Base-by-base conservation (phyloP, 2,113 vertebrate genomes). In the Nannobrachium achirus region DNA sequence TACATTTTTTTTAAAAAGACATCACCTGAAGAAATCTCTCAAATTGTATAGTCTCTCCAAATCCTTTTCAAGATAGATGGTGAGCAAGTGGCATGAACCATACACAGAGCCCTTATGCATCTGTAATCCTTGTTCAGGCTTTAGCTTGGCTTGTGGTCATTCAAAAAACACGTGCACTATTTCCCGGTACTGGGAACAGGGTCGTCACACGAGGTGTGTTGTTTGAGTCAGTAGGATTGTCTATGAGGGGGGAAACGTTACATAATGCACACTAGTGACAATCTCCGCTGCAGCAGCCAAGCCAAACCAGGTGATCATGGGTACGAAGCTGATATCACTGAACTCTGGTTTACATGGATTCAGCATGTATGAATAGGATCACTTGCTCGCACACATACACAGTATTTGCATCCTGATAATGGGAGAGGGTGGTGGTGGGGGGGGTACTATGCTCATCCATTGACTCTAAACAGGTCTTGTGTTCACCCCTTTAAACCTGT, bases 201-300 rank as follows among this genome's bases (percentile, higher is more conserved):
- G 41, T 44, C 50, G 58, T 76, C 48, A 58, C 11, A 58, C 11
- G 25, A 51, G 50, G 25, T 49, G 62, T 11, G 50, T 50, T 63
- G 60, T 57, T 20, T 13, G 18, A 64, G 45, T 56, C 44, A 20
- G 18, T 40, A 50, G 70, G 89, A 90, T 88, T 84, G 87, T 89
- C 87, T 68, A 18, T 46, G 67, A 14, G 71, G 70, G 10, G 72
- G 50, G n/a, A 69, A 64, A 39, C 20, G 66, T 15, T 57, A 58
- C 25, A 16, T 46, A 48, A 70, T 63, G 75, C 81, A 78, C 61
- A 73, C 56, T 13, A 42, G 71, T 44, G 69, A 68, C 11, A 60
- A 39, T 13, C 53, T 46, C 73, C 55, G 44, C 7, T 15, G 25
- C 49, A 58, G 51, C 57, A 78, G 63, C 48, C 39, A 33, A 51